Base-by-base conservation (phyloP, 53 echinoderm and acorn worm genomes). In the Hippasteria phrygiana region DNA sequence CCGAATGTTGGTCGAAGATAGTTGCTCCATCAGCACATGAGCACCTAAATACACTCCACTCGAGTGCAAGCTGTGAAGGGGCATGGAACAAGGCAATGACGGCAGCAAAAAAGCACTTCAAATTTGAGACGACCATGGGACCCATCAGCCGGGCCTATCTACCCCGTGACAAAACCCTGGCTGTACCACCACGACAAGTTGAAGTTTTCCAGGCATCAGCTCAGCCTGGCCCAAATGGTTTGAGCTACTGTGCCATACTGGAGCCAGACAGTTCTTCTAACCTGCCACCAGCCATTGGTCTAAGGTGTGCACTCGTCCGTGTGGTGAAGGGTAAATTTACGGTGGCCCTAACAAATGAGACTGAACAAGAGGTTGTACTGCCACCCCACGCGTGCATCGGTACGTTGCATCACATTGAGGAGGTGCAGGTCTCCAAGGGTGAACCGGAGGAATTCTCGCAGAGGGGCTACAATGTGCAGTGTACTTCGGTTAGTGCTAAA, bases 41-140 rank as follows among this genome's bases (percentile, higher is more conserved):
- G 13, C 67, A 66, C 36, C 12, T 66, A 34, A 1, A 35, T 20
- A 11, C 1, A 43, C 22, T 42, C 31, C 55, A 55, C 20, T 72
- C 73, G n/a, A 24, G 31, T 41, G 9, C 3, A 18, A 5, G 38
- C 27, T 6, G 54, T 9, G 14, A 24, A 20, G 38, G 54, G 35
- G n/a, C 17, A 78, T 78, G 78, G 78, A 26, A 36, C 50, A 78
- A 20, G n/a, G 78, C 78, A 31, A 78, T 55, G 78, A 22, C 2
- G 54, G 54, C 55, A 20, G 56, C 36, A 36, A 4, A 78, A 38
- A 78, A 78, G 36, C 55, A 48, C 18, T 17, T 55, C 14, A 5
- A 78, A 22, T 78, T 78, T 35, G 22, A 27, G 4, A 14, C 8
- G 1, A 47, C 4, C 4, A 1, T 28, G 33, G 54, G 54, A 6